Percentiles rank a stretch among this genome's conserved stretches.
Conservation (phyloP, 2,113 vertebrate species). For the Melanerpes aurifrons region DNA sequence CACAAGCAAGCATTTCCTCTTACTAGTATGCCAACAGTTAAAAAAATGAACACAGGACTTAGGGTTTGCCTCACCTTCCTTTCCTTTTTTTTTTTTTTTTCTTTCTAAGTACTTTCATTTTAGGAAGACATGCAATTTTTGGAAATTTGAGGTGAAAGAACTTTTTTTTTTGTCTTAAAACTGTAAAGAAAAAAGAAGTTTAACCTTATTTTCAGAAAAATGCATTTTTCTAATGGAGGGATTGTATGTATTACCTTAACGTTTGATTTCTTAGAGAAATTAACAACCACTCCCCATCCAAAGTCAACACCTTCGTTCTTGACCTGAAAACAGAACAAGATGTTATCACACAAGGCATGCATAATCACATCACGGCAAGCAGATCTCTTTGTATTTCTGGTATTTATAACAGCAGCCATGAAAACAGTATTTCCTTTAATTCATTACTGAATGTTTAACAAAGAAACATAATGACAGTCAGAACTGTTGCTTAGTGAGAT, state of each 20-base stretch:
- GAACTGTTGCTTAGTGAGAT: neutral
- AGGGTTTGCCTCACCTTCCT: neutral
- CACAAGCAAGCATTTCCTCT: neutral
- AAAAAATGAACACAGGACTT: neutral
- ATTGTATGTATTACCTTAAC: slow-evolving; percentile 84
- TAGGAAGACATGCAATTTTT: neutral
- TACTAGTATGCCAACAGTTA: neutral
- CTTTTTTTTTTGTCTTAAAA: neutral
- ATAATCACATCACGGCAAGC: neutral
- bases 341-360: neutral
- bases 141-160: neutral
- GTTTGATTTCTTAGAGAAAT: slow-evolving; percentile 95
- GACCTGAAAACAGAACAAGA: slow-evolving; percentile 79
- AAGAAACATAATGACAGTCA: neutral
- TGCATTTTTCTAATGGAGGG: neutral
- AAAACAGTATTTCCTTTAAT: neutral
- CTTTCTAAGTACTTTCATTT: neutral
- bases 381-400: neutral
- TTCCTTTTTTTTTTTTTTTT: neutral
- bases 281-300: slow-evolving; percentile 97
- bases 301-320: slow-evolving; percentile 93
- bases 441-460: neutral
- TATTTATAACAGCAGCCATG: neutral
- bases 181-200: neutral
- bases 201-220: neutral